Base-by-base conservation (phyloP, 2,113 vertebrate species). In the Pterophyllum scalare region DNA sequence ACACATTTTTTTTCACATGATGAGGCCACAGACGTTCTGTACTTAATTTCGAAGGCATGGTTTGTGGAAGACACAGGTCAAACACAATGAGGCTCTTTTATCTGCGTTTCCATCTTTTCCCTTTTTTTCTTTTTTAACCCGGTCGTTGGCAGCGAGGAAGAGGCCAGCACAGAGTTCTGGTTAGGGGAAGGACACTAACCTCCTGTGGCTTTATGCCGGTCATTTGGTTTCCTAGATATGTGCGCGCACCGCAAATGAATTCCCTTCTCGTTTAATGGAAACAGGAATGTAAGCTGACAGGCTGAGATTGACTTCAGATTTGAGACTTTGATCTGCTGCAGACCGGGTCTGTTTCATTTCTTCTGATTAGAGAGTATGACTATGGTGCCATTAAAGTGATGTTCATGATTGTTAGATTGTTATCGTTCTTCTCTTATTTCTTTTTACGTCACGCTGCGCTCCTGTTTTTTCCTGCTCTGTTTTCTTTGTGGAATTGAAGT, bases 31-130 rank as follows among this genome's bases (percentile, higher is more conserved):
- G 88, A 93, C 84, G 28, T 89, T 90, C 87, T 91, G 88, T 79
- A 90, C 86, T 86, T 94, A 93, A 95, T 95, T 94, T 90, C 24
- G 43, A 78, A 87, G 92, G 84, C 87, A 89, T 89, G 88, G 77
- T 9, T 82, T 79, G 79, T 83, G 86, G 85, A 79, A 88, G 91
- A 88, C 80, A 24, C 87, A 89, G 91, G 93, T 92, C 91, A 82
- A 80, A 93, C 87, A 94, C 92, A 93, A 89, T 91, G 91, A 77
- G 11, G 88, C 58, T 79, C 89, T 88, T 93, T 92, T 93, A 89
- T 93, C 83, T 72, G 26, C 1, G 6, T 81, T 81, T 77, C 40
- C 60, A 80, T 80, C 79, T 81, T 87, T 74, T 67, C 61, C 3
- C 3, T 72, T 52, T 72, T 70, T 52, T 26, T 31, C 6, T 81